Evolutionary conservation across 2,888 invertebrate genomes (phyloP), one percentile per base, ranked within the genome.

Genomic region (Maniola hyperantus): DNA sequence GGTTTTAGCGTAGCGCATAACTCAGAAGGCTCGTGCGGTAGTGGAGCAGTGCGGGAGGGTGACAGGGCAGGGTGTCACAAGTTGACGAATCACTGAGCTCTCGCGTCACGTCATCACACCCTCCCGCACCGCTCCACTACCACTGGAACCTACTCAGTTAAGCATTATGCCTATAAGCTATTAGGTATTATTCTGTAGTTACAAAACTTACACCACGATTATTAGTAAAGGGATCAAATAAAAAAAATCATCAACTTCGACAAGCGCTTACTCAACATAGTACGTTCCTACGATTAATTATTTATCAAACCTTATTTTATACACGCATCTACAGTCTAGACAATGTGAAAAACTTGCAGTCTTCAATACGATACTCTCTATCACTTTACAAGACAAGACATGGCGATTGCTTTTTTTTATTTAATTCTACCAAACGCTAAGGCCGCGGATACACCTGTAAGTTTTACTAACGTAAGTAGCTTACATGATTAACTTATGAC

Each of bases 341-440:
- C 81, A 75, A 83, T 82, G 82, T 87, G 87, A 89, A 89, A 86
- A 87, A 84, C 72, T 85, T 88, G 89, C 91, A 91, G 91, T 91
- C 91, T 91, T 91, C 89, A 83, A 79, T 88, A 87, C 85, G 86
- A 89, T 89, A 88, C 88, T 79, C 76, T 77, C 81, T 79, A 83
- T 77, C 81, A 77, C 74, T 69, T 81, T 83, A 81, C 83, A 74
- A 83, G 87, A 89, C 87, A 88, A 89, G 85, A 88, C 83, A 80
- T 83, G 88, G 87, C 89, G 82, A 82, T 78, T 77, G 76, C 78
- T 73, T 61, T 36, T 60, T 51, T n/a, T 51, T 48, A 50, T 8
- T 18, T 60, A 50, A 55, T 57, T 57, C 4, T 57, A 39, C 11
- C 13, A 36, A 55, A 36, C 39, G 6, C 54, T 18, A 55, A 20